Evolutionary conservation across 2,113 vertebrate species (phyloP).

Genomic region (Heterocephalus glaber): DNA sequence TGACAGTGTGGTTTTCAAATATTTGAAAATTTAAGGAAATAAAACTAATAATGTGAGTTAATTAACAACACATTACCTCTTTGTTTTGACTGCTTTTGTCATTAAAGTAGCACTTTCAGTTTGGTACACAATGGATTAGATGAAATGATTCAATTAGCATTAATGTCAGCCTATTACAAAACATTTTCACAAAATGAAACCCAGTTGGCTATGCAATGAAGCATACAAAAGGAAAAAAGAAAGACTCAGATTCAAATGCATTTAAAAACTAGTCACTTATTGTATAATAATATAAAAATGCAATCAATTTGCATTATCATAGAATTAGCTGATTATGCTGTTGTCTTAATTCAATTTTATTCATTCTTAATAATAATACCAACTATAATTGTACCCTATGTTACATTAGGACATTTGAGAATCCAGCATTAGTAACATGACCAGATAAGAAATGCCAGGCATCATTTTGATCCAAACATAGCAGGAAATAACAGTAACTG

Average conservation of each 20-base stretch:
- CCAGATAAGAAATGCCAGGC: not conserved
- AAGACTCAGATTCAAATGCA: not conserved
- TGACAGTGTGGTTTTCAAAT: constrained; percentile 38
- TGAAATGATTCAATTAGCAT: constrained; percentile 6
- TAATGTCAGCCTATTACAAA: not conserved
- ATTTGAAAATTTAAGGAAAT: constrained; percentile 60
- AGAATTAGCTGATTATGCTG: not conserved
- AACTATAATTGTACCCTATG: not conserved
- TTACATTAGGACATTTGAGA: not conserved
- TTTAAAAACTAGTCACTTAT: constrained; percentile 12
- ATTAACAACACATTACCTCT: constrained; percentile 46
- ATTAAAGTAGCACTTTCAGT: constrained; percentile 24
- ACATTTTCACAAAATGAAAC: constrained; percentile 22
- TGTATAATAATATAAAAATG: not conserved
- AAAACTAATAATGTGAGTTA: constrained; percentile 39
- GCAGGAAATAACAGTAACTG: not conserved
- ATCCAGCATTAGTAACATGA: not conserved
- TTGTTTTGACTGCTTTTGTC: constrained; percentile 49
- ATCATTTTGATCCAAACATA: not conserved
- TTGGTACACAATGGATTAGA: not conserved
- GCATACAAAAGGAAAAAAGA: not conserved
- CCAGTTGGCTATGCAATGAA: not conserved
- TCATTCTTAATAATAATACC: not conserved
- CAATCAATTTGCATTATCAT: not conserved
- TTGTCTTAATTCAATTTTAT: not conserved